phyloP scores from a whole-genome alignment of 2,113 vertebrate species.

The Rissa tridactyla region DNA sequence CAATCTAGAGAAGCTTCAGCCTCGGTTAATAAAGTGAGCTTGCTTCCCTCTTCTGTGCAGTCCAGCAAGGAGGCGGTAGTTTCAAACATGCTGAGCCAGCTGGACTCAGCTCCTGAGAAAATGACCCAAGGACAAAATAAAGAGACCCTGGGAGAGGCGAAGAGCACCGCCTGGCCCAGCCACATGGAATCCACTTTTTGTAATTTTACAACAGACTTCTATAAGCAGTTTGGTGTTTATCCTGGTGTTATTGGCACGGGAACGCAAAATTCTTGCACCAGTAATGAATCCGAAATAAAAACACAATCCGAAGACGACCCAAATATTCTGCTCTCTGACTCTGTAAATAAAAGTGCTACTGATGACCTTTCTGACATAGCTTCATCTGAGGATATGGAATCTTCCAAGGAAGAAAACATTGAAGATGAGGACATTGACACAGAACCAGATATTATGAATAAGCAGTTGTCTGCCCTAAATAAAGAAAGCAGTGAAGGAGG shows the following conservation, averaged over 20 bases:
- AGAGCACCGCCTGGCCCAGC: conserved; percentile 81
- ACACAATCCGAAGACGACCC: conserved; percentile 75
- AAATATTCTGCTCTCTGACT: conserved; percentile 74
- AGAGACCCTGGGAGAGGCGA: conserved; percentile 79
- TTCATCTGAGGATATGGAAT: conserved; percentile 87
- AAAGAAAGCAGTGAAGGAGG: conserved; percentile 75
- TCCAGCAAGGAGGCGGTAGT: conserved; percentile 75
- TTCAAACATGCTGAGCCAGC: conserved; percentile 59
- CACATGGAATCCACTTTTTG: conserved; percentile 84
- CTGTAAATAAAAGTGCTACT: conserved; percentile 69
- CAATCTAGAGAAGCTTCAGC: conserved; percentile 72
- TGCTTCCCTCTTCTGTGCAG: conserved; percentile 65
- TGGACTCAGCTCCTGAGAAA: conserved; percentile 74
- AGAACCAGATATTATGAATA: conserved; percentile 70
- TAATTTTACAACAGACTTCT: conserved; percentile 91
- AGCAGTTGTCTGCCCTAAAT: conserved; percentile 65
- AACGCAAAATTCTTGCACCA: conserved; percentile 76
- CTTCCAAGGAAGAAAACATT: conserved; percentile 81
- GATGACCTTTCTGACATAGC: conserved; percentile 87
- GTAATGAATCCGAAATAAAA: conserved; percentile 72
- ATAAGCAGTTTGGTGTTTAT: conserved; percentile 90
- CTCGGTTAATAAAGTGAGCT: conserved; percentile 68
- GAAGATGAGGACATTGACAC: conserved; percentile 87
- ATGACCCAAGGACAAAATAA: conserved; percentile 75
- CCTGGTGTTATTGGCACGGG: conserved; percentile 73